These are phyloP conservation scores for Pyralis farinalis DNA, from an alignment of 2,888 invertebrate genomes.

Conservation along the genomic window DNA sequence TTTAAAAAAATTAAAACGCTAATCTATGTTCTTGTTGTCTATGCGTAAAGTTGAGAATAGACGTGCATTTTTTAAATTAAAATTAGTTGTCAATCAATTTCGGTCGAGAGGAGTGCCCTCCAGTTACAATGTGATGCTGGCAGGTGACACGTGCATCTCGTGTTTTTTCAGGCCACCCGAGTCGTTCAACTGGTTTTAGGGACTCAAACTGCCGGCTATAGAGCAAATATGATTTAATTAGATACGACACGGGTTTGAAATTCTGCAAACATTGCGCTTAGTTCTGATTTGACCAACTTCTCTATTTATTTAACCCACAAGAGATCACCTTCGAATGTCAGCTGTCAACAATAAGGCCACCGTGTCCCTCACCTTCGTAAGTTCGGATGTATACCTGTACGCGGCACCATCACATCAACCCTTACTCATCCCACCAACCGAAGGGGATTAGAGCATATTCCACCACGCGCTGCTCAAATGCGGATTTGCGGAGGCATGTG, in stretches of 20 bases:
- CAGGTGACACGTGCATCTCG: constrained; percentile 66
- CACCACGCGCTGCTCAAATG: too few relatives aligned
- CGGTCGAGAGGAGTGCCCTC: constrained; percentile 34
- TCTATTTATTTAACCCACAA: too few relatives aligned
- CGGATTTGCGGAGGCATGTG: too few relatives aligned
- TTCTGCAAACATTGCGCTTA: background rate
- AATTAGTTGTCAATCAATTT: constrained; percentile 27
- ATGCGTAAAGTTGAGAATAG: constrained; percentile 14
- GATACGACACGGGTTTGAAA: constrained; percentile 25
- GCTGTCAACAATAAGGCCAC: too few relatives aligned
- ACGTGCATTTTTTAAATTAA: background rate
- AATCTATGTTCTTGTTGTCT: background rate
- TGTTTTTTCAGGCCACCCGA: constrained; percentile 57
- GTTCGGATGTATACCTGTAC: too few relatives aligned
- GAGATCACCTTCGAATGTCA: too few relatives aligned
- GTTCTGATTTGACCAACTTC: too few relatives aligned
- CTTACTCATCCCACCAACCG: too few relatives aligned
- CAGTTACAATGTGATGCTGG: constrained; percentile 50
- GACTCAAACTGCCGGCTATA: constrained; percentile 37
- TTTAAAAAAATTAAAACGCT: background rate
- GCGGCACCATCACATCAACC: too few relatives aligned
- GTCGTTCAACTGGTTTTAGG: constrained; percentile 41
- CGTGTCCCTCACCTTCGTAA: too few relatives aligned
- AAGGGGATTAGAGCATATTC: too few relatives aligned
- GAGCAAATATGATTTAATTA: constrained; percentile 21